These are phyloP conservation scores for Neodon shergylaensis DNA, from an alignment of 2,113 vertebrate genomes.

Conservation along the genomic window DNA sequence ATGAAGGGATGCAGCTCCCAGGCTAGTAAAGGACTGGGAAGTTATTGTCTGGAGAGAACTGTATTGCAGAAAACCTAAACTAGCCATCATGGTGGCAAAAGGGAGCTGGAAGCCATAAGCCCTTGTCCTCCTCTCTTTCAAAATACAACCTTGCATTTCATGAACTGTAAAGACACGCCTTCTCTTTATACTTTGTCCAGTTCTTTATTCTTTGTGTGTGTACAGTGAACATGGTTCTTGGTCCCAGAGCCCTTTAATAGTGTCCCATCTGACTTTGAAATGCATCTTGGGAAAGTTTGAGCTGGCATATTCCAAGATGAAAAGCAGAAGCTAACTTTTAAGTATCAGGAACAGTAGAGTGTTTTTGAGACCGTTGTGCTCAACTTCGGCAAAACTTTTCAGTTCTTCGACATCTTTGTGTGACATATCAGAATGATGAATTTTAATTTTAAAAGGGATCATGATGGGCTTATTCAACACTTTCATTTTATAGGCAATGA, in stretches of 20 bases:
- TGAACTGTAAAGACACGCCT: background rate
- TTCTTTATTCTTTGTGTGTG: background rate
- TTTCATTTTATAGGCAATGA: slow-evolving; percentile 68
- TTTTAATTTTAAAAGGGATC: slow-evolving; percentile 75
- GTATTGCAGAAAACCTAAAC: background rate
- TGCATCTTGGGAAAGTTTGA: background rate
- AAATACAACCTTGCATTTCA: background rate
- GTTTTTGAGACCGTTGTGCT: slow-evolving; percentile 27
- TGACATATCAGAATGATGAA: slow-evolving; percentile 51
- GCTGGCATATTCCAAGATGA: background rate
- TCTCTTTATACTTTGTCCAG: background rate
- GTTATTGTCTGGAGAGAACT: background rate
- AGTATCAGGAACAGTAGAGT: slow-evolving; percentile 30
- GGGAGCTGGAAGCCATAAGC: background rate
- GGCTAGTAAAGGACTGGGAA: background rate
- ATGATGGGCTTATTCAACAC: slow-evolving; percentile 57
- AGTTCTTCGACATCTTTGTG: slow-evolving; percentile 39
- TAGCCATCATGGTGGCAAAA: background rate
- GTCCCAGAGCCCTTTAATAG: background rate
- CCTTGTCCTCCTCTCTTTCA: no score
- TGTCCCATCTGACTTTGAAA: slow-evolving; percentile 6
- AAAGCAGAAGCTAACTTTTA: slow-evolving; percentile 35
- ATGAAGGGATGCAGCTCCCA: fast-evolving
- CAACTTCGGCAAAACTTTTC: slow-evolving; percentile 51
- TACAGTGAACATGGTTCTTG: background rate